phyloP scores from a whole-genome alignment of 2,113 vertebrate species.

The Anas platyrhynchos region DNA sequence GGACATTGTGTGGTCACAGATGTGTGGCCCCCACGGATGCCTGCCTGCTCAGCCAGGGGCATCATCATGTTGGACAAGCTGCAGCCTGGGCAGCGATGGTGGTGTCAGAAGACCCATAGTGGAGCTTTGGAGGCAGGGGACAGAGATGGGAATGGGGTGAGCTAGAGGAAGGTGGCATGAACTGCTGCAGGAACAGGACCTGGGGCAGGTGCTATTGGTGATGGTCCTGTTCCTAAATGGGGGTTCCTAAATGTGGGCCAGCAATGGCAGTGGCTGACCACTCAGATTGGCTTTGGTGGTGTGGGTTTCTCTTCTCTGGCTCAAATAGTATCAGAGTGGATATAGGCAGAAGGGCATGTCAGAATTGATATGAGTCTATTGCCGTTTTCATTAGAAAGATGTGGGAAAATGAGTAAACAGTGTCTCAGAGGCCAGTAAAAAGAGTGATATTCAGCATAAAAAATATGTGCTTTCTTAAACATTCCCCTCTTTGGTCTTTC shows the following conservation, averaged over 20 bases:
- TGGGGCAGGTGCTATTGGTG: rapidly evolving
- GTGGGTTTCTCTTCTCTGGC: background rate
- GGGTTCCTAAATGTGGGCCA: background rate
- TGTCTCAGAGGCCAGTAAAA: background rate
- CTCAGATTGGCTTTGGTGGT: rapidly evolving
- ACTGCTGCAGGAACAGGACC: background rate
- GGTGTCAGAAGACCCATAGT: background rate
- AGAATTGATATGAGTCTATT: background rate
- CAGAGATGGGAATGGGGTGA: background rate
- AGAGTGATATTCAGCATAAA: background rate
- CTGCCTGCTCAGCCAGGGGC: background rate
- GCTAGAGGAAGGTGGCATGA: background rate
- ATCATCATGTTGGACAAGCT: background rate
- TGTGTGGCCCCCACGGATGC: background rate
- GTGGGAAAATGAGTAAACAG: rapidly evolving
- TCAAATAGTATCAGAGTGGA: background rate
- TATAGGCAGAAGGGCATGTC: background rate
- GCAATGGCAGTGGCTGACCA: background rate
- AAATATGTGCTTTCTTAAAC: background rate
- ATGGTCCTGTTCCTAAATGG: background rate
- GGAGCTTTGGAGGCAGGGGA: background rate
- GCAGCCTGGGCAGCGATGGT: too few species aligned
- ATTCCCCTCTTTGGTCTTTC: background rate
- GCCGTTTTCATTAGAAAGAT: background rate
- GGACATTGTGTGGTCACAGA: background rate